Conservation (phyloP, 2,888 invertebrate species). For the Pherbina coryleti region DNA sequence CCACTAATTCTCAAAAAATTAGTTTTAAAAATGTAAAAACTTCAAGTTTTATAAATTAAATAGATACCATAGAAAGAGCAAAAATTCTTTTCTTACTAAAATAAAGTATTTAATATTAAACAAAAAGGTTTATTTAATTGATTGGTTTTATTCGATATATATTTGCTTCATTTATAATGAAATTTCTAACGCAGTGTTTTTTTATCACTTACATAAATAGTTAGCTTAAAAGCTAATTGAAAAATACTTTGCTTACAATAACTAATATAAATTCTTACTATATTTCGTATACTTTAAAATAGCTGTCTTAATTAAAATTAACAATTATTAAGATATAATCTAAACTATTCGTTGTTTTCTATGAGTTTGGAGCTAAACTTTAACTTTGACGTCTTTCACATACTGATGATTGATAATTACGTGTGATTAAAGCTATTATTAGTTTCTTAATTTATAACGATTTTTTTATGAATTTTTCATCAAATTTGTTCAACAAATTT, state of each 20-base stretch:
- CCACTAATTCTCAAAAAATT: too few relatives aligned
- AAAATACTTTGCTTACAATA: neutral
- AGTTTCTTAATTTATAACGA: neutral
- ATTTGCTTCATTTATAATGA: too few relatives aligned
- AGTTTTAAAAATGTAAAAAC: too few relatives aligned
- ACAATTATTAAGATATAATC: neutral
- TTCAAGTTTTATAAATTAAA: too few relatives aligned
- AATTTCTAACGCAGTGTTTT: neutral
- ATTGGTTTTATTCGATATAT: too few relatives aligned
- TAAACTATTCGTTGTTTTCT: neutral
- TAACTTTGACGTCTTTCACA: neutral
- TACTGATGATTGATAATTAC: neutral
- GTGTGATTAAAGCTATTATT: conserved; percentile 8
- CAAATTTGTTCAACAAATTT: neutral
- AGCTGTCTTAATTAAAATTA: neutral
- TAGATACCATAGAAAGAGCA: too few relatives aligned
- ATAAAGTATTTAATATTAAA: too few relatives aligned
- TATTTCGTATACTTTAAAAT: neutral
- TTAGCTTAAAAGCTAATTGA: neutral
- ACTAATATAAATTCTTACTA: neutral
- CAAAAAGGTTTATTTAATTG: too few relatives aligned
- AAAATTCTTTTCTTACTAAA: too few relatives aligned
- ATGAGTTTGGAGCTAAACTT: neutral
- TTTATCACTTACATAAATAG: neutral
- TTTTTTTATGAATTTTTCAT: neutral